Evolutionary conservation across 2,113 vertebrate genomes (phyloP).

Genomic region (Hydropotes inermis): DNA sequence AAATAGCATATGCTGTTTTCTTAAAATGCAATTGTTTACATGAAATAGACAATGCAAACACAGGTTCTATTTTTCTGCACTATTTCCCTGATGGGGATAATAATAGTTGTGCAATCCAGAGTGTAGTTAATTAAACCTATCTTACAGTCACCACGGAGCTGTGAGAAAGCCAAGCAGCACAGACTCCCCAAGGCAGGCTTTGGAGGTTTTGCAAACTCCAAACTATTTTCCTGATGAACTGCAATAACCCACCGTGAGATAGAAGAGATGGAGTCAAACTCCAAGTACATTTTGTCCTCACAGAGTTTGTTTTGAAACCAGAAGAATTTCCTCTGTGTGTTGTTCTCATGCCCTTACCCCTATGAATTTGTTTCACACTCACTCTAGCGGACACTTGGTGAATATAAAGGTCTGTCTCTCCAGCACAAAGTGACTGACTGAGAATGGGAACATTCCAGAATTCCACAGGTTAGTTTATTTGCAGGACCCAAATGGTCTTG

Average conservation of each 20-base stretch:
- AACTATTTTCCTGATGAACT: slow-evolving; percentile 37
- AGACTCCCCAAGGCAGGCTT: background rate
- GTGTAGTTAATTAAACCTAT: background rate
- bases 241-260: background rate
- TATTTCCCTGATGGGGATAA: background rate
- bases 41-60: background rate
- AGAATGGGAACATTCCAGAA: background rate
- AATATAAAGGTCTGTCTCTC: background rate
- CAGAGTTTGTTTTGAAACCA: background rate
- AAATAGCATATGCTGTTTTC: background rate
- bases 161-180: slow-evolving; percentile 37
- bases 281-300: background rate
- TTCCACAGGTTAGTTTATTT: background rate
- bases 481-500: background rate
- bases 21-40: slow-evolving; percentile 8
- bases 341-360: background rate
- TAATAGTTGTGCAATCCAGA: background rate
- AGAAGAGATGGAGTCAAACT: background rate
- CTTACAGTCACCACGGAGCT: background rate
- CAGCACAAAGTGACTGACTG: background rate
- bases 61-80: background rate
- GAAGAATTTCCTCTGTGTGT: background rate
- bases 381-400: background rate
- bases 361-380: background rate
- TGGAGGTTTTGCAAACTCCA: slow-evolving; percentile 34